Base-by-base conservation (phyloP, 2,797 vertebrate genomes). In the Gallirallus australis region DNA sequence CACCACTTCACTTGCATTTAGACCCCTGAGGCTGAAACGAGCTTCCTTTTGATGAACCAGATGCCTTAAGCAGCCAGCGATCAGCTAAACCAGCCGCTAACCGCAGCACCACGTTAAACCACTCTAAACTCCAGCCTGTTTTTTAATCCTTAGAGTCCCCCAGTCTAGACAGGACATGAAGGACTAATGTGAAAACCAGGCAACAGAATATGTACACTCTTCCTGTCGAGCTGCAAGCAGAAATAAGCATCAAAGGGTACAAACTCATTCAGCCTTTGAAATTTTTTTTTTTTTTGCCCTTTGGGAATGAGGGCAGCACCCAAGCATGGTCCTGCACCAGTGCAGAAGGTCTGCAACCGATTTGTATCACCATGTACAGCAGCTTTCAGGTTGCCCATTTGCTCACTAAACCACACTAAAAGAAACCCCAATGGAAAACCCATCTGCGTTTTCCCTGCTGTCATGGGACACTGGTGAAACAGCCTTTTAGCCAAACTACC, bases 81-180 rank as follows among this genome's bases (percentile, higher is more conserved):
- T 54, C 91, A 63, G 66, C 56, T 76, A 57, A 90, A 72, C 78
- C 82, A 69, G 75, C 80, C 90, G 33, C 37, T 68, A 75, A 78
- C 65, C 31, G 4, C 2, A 63, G 63, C 69, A 56, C 1, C 8
- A 82, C 3, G 19, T 54, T 57, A 72, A 79, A 80, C 11, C 0
- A 2, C 57, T 45, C 69, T 33, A 1, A 84, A 93, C 73, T 40
- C 65, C 88, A 87, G 78, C 60, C 78, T 86, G 7, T 25, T 75
- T 25, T 82, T 76, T 93, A 90, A 91, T 87, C 86, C 75, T 87
- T 17, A 64, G 83, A 71, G 89, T 82, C 75, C 52, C 5, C 30
- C 57, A 27, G 93, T 96, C 94, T 95, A 96, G 95, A 89, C 90
- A 85, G 96, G 86, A 93, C 83, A 40, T 40, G 70, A 70, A 90